phyloP scores from a whole-genome alignment of 1,140 invertebrate species.

The Aplysia californica region DNA sequence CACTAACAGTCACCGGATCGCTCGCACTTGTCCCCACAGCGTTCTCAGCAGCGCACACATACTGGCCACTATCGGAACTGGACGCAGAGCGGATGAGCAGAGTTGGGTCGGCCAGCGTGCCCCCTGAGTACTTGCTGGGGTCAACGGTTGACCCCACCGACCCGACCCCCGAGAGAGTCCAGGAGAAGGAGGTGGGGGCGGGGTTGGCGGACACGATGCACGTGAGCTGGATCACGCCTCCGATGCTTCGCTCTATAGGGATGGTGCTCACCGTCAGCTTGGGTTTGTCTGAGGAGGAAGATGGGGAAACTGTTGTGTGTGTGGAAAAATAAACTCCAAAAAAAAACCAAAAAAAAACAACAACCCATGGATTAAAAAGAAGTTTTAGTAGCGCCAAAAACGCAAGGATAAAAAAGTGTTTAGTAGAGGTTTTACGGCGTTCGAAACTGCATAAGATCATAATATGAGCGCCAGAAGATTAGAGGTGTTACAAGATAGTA shows the following conservation, averaged over 20 bases:
- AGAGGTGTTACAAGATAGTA: too few relatives aligned
- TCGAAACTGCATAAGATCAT: too few relatives aligned
- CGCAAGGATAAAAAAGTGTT: too few relatives aligned
- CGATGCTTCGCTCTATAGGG: not conserved
- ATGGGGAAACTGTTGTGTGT: too few relatives aligned
- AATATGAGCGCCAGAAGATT: too few relatives aligned
- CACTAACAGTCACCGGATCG: not conserved
- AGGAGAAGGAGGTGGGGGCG: not conserved
- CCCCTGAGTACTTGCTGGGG: not conserved
- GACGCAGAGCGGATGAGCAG: not conserved
- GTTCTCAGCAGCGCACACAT: not conserved
- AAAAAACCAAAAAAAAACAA: too few relatives aligned
- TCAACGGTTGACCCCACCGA: not conserved
- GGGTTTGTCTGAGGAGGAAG: not conserved
- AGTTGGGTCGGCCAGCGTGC: not conserved
- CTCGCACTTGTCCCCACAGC: not conserved
- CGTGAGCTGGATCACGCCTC: not conserved
- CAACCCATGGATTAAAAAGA: too few relatives aligned
- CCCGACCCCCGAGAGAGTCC: not conserved
- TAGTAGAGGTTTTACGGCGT: too few relatives aligned
- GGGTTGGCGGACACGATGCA: not conserved
- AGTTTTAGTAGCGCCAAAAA: too few relatives aligned
- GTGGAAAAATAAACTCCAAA: too few relatives aligned
- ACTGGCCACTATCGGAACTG: not conserved
- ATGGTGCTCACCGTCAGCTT: not conserved